Evolutionary conservation across 2,113 vertebrate species (phyloP).

Genomic region (cat (Felis catus)): DNA sequence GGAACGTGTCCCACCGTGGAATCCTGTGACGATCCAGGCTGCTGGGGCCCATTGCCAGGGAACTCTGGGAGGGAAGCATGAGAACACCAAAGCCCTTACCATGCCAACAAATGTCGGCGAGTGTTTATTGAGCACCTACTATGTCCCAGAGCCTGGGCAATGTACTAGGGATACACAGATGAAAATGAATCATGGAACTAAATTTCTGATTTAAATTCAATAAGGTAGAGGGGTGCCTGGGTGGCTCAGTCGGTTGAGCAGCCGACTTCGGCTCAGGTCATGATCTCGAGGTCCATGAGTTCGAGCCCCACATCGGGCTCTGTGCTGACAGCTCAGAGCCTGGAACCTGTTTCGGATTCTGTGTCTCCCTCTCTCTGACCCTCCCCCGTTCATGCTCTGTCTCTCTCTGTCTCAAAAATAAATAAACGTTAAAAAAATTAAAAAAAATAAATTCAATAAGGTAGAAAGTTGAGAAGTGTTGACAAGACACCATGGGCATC

Average conservation of each 20-base stretch:
- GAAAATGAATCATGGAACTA: not conserved
- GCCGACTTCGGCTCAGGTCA: too few species aligned
- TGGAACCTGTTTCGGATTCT: too few species aligned
- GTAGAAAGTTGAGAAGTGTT: not conserved
- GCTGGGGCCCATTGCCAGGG: not conserved
- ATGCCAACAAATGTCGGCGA: not conserved
- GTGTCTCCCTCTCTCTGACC: too few species aligned
- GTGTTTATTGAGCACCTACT: not conserved
- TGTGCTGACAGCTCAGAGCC: too few species aligned
- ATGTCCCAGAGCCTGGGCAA: not conserved
- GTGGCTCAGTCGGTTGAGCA: too few species aligned
- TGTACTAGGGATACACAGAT: not conserved
- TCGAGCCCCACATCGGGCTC: too few species aligned
- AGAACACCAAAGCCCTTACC: not conserved
- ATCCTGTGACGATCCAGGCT: not conserved
- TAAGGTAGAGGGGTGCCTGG: not conserved
- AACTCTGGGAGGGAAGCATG: not conserved
- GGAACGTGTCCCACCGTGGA: not conserved
- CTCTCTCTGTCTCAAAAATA: too few species aligned
- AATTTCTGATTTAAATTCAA: not conserved
- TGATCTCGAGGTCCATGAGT: too few species aligned
- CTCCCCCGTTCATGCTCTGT: too few species aligned
- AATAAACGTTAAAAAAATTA: too few species aligned
- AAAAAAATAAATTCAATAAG: not conserved
- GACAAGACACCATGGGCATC: not conserved